Evolutionary conservation across 2,888 invertebrate genomes (phyloP).

Genomic region (Sussaba pulchella): DNA sequence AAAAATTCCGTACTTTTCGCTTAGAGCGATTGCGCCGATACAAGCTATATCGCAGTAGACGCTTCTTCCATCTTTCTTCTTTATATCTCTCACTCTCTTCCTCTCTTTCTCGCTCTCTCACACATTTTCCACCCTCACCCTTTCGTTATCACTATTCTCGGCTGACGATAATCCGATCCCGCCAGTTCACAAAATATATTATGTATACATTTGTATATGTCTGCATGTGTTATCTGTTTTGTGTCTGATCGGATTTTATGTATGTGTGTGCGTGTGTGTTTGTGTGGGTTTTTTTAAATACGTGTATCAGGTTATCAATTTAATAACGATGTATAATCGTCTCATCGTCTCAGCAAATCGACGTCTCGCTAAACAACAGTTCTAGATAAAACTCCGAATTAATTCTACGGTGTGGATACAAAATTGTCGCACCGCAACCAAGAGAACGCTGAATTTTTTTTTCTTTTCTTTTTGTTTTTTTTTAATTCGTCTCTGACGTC

Average conservation of each 20-base stretch:
- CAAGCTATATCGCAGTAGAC: constrained; percentile 41
- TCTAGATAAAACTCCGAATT: constrained; percentile 68
- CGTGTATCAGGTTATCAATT: constrained; percentile 23
- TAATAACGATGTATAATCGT: constrained; percentile 31
- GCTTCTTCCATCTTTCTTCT: neutral
- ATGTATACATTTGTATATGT: constrained; percentile 60
- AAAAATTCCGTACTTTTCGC: constrained; percentile 12
- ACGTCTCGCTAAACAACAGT: constrained; percentile 64
- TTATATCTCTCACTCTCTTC: neutral
- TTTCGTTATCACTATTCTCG: constrained; percentile 1
- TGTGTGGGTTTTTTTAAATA: constrained; percentile 25
- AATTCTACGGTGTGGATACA: constrained; percentile 67
- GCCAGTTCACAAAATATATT: constrained; percentile 56
- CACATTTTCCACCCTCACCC: neutral
- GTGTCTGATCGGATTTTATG: neutral
- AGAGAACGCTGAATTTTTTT: constrained; percentile 51
- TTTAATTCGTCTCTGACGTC: constrained; percentile 43
- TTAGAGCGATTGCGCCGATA: constrained; percentile 38
- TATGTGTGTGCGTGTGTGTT: constrained; percentile 11
- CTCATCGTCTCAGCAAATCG: constrained; percentile 32
- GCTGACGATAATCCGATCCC: constrained; percentile 26
- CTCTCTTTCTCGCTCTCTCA: too few relatives aligned
- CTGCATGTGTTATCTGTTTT: constrained; percentile 13
- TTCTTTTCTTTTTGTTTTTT: constrained; percentile 50
- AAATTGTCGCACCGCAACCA: constrained; percentile 52